These are phyloP conservation scores for Microtus californicus DNA, from an alignment of 2,797 vertebrate genomes.

Conservation along the genomic window DNA sequence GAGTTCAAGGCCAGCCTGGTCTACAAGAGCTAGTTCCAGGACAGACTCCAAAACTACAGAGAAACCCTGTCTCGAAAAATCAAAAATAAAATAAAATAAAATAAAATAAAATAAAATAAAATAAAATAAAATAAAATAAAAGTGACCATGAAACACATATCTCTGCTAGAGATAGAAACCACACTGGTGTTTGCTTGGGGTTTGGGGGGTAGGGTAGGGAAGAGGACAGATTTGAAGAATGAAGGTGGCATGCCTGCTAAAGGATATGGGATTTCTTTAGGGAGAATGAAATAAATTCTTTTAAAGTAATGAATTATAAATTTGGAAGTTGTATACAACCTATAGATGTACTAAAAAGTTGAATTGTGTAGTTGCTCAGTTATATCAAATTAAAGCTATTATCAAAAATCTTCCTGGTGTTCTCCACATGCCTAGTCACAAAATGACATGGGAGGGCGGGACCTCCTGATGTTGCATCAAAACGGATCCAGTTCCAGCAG, in stretches of 20 bases:
- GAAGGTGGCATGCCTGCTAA: not conserved
- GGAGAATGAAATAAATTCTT: not conserved
- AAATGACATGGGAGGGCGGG: not conserved
- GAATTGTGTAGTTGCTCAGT: not conserved
- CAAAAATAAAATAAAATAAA: no score
- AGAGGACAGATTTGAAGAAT: not conserved
- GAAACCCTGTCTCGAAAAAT: no score
- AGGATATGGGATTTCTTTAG: not conserved
- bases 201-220: not conserved
- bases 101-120: no score
- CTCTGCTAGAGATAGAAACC: not conserved
- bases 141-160: not conserved
- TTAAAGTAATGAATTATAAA: not conserved
- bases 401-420: not conserved
- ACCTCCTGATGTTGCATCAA: not conserved
- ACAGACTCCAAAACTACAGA: no score
- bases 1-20: no score
- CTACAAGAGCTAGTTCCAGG: no score
- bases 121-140: no score
- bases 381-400: not conserved
- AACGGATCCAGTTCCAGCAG: not conserved
- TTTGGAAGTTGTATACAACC: not conserved
- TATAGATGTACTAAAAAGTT: not conserved
- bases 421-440: not conserved
- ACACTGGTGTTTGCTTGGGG: not conserved